Evolutionary conservation across 2,797 vertebrate species (phyloP).

Genomic region (Alexandromys oeconomus): DNA sequence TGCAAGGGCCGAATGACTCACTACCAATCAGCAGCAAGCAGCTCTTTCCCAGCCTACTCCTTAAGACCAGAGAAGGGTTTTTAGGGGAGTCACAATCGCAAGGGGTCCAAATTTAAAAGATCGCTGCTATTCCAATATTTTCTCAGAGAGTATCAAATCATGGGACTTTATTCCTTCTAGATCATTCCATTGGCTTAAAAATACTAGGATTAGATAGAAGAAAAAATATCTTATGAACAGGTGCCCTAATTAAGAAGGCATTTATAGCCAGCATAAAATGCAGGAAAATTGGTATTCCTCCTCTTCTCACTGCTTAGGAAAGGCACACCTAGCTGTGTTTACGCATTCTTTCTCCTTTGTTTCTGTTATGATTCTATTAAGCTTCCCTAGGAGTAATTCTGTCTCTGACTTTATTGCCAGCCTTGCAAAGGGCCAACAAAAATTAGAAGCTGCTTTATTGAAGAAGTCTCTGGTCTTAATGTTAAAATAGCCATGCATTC

Average conservation of each 20-base stretch:
- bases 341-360: neutral
- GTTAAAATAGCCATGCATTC: neutral
- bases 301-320: slow-evolving; percentile 50
- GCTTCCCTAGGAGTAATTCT: neutral
- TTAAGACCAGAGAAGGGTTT: slow-evolving; percentile 30
- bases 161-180: slow-evolving; percentile 69
- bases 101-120: slow-evolving; percentile 54
- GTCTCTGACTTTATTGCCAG: slow-evolving; percentile 11
- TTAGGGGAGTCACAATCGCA: slow-evolving; percentile 31
- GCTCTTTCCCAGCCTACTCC: slow-evolving; percentile 1
- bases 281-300: slow-evolving; percentile 71
- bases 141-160: slow-evolving; percentile 60
- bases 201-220: slow-evolving; percentile 66
- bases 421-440: slow-evolving; percentile 23
- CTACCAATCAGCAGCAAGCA: neutral
- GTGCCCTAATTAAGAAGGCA: slow-evolving; percentile 74
- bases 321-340: neutral
- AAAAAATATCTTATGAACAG: slow-evolving; percentile 71
- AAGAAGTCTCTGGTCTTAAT: slow-evolving; percentile 13
- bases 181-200: slow-evolving; percentile 74
- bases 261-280: slow-evolving; percentile 70
- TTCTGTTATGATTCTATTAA: neutral
- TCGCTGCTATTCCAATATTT: slow-evolving; percentile 42
- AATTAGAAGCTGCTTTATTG: neutral
- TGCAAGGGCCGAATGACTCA: neutral